Conservation (phyloP, 2,113 vertebrate genomes). For the Circaetus cinerascens region DNA sequence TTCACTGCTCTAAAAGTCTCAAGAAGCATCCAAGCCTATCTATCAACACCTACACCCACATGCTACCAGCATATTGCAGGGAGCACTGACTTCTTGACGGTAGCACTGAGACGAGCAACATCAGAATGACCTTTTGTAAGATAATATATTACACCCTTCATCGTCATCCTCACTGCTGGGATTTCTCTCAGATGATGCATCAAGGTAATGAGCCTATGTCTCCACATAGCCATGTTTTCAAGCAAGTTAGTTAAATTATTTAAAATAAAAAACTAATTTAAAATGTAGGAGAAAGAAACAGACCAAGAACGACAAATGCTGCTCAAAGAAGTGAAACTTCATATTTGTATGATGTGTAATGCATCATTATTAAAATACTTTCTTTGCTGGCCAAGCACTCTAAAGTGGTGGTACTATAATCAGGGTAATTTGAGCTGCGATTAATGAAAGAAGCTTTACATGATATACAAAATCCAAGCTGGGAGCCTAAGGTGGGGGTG, state of each 20-base stretch:
- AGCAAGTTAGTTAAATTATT: not conserved
- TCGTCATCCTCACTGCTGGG: not conserved
- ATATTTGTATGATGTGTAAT: not conserved
- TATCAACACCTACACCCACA: not conserved
- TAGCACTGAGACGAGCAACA: not conserved
- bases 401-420: not conserved
- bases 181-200: not conserved
- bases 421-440: not conserved
- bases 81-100: not conserved
- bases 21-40: not conserved
- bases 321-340: not conserved
- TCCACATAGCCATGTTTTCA: not conserved
- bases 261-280: not conserved
- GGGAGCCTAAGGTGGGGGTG: not conserved
- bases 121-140: not conserved
- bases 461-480: not conserved
- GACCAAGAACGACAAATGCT: not conserved
- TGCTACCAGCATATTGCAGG: not conserved
- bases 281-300: not conserved
- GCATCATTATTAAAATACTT: not conserved
- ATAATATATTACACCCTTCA: not conserved
- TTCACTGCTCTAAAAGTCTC: not conserved
- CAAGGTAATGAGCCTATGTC: not conserved
- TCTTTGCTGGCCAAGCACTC: not conserved
- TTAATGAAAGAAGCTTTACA: not conserved